These are phyloP conservation scores for Chaetogeoica ovagalla DNA, from an alignment of 2,888 invertebrate genomes.

Conservation along the genomic window DNA sequence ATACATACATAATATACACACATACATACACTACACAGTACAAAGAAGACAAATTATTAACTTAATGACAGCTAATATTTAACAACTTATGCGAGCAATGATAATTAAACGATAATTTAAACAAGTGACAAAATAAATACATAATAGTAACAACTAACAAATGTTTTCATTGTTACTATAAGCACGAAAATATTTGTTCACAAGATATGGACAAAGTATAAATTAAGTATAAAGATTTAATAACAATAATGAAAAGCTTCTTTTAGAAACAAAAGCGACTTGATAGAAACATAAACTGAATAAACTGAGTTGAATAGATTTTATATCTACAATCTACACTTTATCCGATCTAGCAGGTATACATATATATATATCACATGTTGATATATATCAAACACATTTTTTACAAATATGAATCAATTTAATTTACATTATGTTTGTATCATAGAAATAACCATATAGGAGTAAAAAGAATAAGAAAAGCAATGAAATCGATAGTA, in stretches of 20 bases:
- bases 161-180: neutral
- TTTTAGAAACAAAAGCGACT: neutral
- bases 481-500: too few relatives aligned
- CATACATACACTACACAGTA: constrained; percentile 48
- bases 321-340: neutral
- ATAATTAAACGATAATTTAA: constrained; percentile 30
- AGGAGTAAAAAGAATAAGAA: too few relatives aligned
- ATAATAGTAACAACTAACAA: neutral
- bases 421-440: neutral
- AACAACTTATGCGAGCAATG: constrained; percentile 47
- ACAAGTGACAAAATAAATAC: constrained; percentile 21
- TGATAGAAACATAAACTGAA: neutral
- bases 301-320: neutral
- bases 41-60: constrained; percentile 47
- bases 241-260: neutral
- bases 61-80: constrained; percentile 35
- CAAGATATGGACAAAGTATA: neutral
- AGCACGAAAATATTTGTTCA: neutral
- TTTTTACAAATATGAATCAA: neutral
- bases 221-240: neutral
- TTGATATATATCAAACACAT: neutral
- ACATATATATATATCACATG: neutral
- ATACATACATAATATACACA: constrained; percentile 38
- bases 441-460: too few relatives aligned
- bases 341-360: too few relatives aligned